A percentile compares a stretch with the other conserved stretches of the same genome.
Conservation (phyloP, 2,797 vertebrate genomes). For the Serranus cabrilla region DNA sequence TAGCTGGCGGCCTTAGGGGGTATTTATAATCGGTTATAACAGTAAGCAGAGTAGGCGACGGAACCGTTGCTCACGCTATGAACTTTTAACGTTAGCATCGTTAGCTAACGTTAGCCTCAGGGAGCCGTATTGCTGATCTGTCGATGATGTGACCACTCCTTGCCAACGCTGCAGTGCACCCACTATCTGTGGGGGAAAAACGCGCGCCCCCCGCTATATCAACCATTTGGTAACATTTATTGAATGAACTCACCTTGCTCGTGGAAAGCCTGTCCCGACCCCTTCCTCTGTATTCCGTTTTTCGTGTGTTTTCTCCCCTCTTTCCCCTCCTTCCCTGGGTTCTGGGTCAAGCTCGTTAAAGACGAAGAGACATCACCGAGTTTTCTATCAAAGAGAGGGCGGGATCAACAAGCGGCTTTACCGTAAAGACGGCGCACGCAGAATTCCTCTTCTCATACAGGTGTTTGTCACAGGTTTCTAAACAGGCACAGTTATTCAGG, state of each 20-base stretch:
- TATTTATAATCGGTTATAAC: accelerated
- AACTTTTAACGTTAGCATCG: constrained; percentile 59
- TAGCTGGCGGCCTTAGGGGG: accelerated
- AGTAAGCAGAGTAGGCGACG: too few relatives aligned
- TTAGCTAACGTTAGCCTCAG: constrained; percentile 58
- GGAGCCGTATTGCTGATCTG: constrained; percentile 60
- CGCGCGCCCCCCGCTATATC: not conserved
- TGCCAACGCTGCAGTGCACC: constrained; percentile 79
- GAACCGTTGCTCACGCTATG: not conserved
- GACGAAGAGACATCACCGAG: constrained; percentile 77
- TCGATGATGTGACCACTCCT: constrained; percentile 83
- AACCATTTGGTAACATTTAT: not conserved
- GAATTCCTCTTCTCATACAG: constrained; percentile 55
- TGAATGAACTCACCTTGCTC: constrained; percentile 62
- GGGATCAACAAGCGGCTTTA: constrained; percentile 70
- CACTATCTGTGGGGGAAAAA: constrained; percentile 11
- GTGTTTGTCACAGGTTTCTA: constrained; percentile 54
- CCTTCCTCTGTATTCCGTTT: constrained; percentile 52
- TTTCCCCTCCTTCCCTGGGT: constrained; percentile 68
- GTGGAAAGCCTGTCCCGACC: constrained; percentile 36
- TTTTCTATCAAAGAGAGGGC: constrained; percentile 76
- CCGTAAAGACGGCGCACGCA: constrained; percentile 70
- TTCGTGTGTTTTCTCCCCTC: constrained; percentile 53
- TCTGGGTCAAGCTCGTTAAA: constrained; percentile 80
- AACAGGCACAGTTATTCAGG: not conserved